Evolutionary conservation across 1,140 invertebrate genomes (phyloP), one percentile per base, ranked within the genome.

Genomic region (Metopolophium dirhodum): DNA sequence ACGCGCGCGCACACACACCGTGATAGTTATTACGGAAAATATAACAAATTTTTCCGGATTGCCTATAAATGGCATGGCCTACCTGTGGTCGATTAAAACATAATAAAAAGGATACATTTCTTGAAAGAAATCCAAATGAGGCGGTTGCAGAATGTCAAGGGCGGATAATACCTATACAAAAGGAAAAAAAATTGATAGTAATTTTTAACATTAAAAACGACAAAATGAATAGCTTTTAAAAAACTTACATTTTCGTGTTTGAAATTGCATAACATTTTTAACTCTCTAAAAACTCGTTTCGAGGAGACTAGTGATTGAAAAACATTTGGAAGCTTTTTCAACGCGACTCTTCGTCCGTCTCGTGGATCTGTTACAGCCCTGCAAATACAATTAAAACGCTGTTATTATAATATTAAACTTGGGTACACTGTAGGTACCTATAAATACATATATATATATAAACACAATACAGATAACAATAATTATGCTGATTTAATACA

Each of bases 321-420:
- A 95, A 99, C 99, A 96, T 99, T 99, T 94, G 99, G 99, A 96
- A 99, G 97, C 96, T 99, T 99, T 96, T 99, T 99, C 93, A 99
- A 97, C 90, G 99, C 99, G 94, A 99, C 99, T 95, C 99, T 96
- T 95, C 98, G 97, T 93, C 99, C 98, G 96, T 99, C 98, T 94
- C 99, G 96, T n/a, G 99, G 99, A 97, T 99, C 99, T 95, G 99
- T 99, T 94, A 99, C 99, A 94, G 99, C 98, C 99, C 99, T 99
- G 96, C 30, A 96, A 97, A 94, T 86, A 95, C 94, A 96, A 95
- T 94, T 35, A 14, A 54, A 54, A 87, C 45, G 7, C 2, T 88
- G 1, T 51, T 88, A n/a, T 49, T 51, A 49, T 49, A 30, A 51
- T 47, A 37, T 37, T 83, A 1, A 37, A 35, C 30, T 49, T 35